Evolutionary conservation across 2,113 vertebrate genomes (phyloP).

Genomic region (Arenaria interpres): DNA sequence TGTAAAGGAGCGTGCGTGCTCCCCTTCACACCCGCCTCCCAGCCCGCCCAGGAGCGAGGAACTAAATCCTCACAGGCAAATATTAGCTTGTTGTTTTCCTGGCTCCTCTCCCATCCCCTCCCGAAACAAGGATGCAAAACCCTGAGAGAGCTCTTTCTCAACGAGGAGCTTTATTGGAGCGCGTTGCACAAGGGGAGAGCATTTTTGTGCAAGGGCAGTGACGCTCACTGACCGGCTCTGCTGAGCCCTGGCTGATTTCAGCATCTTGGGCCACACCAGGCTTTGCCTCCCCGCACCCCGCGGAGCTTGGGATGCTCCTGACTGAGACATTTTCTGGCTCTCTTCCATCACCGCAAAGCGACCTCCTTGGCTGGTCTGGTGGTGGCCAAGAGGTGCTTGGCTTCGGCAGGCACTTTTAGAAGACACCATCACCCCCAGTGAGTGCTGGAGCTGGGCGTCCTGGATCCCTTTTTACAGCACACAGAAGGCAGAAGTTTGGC

Average conservation of each 20-base stretch:
- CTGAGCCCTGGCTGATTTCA: rapidly evolving
- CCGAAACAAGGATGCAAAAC: neutral
- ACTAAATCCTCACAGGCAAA: conserved; percentile 16
- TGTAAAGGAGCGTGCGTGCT: neutral
- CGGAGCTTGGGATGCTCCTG: neutral
- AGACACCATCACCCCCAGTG: neutral
- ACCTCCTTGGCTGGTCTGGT: neutral
- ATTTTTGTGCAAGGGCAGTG: neutral
- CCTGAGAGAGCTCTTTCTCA: neutral
- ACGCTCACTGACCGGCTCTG: rapidly evolving
- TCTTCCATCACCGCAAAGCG: neutral
- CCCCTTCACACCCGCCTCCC: conserved; percentile 44
- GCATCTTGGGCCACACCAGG: neutral
- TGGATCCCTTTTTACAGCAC: neutral
- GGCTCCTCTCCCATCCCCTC: conserved; percentile 4
- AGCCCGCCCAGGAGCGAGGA: neutral
- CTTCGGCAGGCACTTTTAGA: neutral
- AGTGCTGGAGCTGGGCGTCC: neutral
- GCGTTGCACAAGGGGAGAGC: neutral
- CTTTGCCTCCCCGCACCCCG: neutral
- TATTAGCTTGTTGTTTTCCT: neutral
- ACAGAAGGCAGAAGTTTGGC: neutral
- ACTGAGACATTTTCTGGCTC: neutral
- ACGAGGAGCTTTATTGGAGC: neutral
- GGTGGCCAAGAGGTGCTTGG: neutral